Evolutionary conservation across 30 jellyfish, hydroid and myxozoan species (phyloP), one percentile per base, ranked within the genome.

Genomic region (Pseudorhiza aurosa): DNA sequence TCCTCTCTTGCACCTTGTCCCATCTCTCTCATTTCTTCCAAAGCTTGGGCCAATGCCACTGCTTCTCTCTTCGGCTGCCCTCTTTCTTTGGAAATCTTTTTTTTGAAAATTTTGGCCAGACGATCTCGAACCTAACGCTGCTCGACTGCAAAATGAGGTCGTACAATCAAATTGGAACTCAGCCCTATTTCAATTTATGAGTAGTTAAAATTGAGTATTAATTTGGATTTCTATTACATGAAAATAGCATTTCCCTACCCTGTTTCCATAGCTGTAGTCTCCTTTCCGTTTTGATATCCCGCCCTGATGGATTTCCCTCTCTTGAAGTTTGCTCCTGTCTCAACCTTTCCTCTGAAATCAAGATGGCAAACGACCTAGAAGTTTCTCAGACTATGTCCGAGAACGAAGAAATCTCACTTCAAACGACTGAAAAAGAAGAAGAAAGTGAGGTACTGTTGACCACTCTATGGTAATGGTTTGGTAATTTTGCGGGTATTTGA

Each of bases 21-120:
- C 32, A 49, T 33, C 27, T 53, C 65, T 18, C 26, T 55, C 14
- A 63, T 47, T 33, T 67, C 60, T 32, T 81, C 92, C 40, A 81
- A 12, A 9, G 72, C 65, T 11, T 43, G 75, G 72, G 35, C 45
- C 29, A 31, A 56, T 81, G 27, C 85, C 92, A 47, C 75, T 28
- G n/a, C 77, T 76, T 65, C 67, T 75, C 44, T 44, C 77, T 32
- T 81, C 70, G n/a, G 36, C 56, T 30, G 30, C 19, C 37, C 17
- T 47, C 65, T 50, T 49, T 65, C 42, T 46, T 46, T 46, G 14
- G 12, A 58, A 58, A 39, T 58, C 15, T 30, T 39, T 58, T 30
- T 58, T 39, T 21, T n/a, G n/a, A n/a, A n/a, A n/a, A n/a, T n/a
- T n/a, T n/a, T n/a, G n/a, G n/a, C n/a, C n/a, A n/a, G n/a, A n/a